phyloP scores from a whole-genome alignment of 2,113 vertebrate species.

The Tympanuchus pallidicinctus region DNA sequence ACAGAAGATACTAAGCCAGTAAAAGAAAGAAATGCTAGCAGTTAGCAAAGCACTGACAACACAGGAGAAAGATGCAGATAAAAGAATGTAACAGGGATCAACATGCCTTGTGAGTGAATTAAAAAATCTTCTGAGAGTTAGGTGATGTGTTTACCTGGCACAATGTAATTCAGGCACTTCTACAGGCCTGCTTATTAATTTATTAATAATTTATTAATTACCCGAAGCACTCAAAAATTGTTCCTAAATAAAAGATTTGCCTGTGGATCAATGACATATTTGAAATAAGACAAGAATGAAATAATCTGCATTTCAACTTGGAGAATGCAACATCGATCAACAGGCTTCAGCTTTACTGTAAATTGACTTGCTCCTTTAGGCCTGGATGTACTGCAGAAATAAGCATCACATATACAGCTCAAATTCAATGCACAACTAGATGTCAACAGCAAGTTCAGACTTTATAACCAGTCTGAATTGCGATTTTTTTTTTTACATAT shows the following conservation, averaged over 20 bases:
- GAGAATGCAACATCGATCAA: neutral
- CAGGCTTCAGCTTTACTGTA: neutral
- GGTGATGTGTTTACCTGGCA: neutral
- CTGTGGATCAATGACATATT: neutral
- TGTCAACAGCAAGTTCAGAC: neutral
- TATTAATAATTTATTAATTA: neutral
- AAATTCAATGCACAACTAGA: neutral
- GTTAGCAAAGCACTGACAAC: neutral
- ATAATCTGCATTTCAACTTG: neutral
- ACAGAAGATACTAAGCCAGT: neutral
- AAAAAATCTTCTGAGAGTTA: neutral
- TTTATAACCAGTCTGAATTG: neutral
- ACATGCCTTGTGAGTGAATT: neutral
- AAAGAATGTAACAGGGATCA: neutral
- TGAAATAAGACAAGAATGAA: neutral
- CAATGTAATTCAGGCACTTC: neutral
- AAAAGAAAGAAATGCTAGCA: neutral
- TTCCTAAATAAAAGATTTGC: neutral
- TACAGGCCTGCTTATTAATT: neutral
- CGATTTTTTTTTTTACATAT: neutral
- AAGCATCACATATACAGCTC: fast-evolving
- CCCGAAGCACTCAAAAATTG: neutral
- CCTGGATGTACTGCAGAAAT: neutral
- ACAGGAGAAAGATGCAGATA: neutral
- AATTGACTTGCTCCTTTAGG: neutral